Conservation (phyloP, 2,797 vertebrate genomes). For the Micromesistius poutassou region DNA sequence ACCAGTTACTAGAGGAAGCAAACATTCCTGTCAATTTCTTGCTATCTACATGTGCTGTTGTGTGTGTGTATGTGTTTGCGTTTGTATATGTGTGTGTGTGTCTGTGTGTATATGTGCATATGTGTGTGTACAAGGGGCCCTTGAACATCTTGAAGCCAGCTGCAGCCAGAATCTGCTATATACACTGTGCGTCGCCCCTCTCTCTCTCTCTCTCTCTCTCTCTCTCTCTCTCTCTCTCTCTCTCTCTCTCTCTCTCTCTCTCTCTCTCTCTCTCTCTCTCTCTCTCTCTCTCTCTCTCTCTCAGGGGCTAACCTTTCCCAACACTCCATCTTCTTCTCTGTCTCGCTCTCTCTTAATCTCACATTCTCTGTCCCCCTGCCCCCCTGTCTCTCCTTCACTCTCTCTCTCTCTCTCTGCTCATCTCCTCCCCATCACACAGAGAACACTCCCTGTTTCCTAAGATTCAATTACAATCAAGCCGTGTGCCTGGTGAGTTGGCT, state of each 20-base stretch:
- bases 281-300: conserved; percentile 11
- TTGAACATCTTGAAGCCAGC: too few species aligned
- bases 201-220: conserved; percentile 3
- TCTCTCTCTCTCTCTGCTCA: conserved; percentile 12
- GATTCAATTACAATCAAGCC: conserved; percentile 80
- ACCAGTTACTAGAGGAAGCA: neutral
- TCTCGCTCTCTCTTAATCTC: conserved; percentile 64
- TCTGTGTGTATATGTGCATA: too few species aligned
- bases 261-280: neutral
- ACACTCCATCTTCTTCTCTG: conserved; percentile 55
- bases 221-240: conserved; percentile 2
- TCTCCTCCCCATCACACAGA: conserved; percentile 19
- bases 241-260: conserved; percentile 26
- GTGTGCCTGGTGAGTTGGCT: conserved; percentile 64
- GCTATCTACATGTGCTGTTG: neutral
- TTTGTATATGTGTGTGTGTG: neutral
- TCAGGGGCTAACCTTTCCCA: conserved; percentile 29
- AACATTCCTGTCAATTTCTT: neutral
- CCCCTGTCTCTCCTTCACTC: conserved; percentile 14
- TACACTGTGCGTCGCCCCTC: conserved; percentile 11
- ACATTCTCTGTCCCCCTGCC: conserved; percentile 23
- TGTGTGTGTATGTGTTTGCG: neutral
- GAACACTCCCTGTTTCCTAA: conserved; percentile 37
- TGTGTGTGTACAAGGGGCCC: neutral
- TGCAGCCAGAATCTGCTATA: too few species aligned